These are phyloP conservation scores for Aldrovandia affinis DNA, from an alignment of 2,797 vertebrate genomes.

Conservation along the genomic window DNA sequence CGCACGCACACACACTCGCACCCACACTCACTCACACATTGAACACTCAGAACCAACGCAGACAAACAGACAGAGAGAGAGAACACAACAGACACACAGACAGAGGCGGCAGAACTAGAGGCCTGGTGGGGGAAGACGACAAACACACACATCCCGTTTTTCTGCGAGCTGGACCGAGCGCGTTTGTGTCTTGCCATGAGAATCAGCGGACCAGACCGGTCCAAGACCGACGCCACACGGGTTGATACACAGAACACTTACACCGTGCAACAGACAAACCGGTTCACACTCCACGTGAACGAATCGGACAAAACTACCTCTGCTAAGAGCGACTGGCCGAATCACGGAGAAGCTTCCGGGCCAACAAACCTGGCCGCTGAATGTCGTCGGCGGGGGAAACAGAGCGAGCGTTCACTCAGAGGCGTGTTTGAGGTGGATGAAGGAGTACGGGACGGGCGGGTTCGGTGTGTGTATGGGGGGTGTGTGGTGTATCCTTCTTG, in stretches of 20 bases:
- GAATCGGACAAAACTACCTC: background rate
- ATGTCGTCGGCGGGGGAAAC: background rate
- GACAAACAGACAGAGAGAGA: background rate
- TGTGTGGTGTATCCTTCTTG: background rate
- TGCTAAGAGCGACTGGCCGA: background rate
- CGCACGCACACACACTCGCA: conserved; percentile 27
- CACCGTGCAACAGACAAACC: background rate
- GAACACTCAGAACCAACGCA: background rate
- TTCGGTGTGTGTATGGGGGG: background rate
- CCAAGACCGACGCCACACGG: background rate
- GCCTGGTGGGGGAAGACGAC: background rate
- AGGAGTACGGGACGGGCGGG: background rate
- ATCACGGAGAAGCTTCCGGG: background rate
- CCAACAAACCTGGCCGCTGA: background rate
- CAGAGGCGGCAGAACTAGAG: background rate
- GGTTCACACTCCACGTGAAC: conserved; percentile 11
- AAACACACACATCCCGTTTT: background rate
- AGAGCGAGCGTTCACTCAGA: background rate
- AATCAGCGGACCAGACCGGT: background rate
- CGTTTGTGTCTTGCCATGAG: background rate
- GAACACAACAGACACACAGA: background rate
- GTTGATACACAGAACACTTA: too few species aligned
- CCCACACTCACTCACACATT: conserved; percentile 33
- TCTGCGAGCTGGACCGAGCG: background rate
- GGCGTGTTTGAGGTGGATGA: conserved; percentile 1